phyloP scores from a whole-genome alignment of 2,797 vertebrate genomes.

The Tragelaphus oryx region DNA sequence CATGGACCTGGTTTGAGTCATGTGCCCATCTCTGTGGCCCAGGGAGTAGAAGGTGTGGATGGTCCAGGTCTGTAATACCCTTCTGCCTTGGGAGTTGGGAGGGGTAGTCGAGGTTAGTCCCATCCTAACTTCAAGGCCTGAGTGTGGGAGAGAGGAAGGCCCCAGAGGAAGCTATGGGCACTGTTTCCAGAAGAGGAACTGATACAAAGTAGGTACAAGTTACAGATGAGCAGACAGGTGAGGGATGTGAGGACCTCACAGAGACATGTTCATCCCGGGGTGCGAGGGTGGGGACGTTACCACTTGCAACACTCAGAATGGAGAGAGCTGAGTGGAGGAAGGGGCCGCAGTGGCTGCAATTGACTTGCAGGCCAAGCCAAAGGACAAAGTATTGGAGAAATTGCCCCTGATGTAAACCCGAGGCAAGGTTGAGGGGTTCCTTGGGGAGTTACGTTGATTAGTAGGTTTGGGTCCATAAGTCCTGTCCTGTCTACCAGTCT shows the following conservation, averaged over 20 bases:
- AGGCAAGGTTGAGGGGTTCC: neutral
- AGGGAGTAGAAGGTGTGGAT: neutral
- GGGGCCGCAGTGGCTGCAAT: too few relatives aligned
- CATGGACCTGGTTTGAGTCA: neutral
- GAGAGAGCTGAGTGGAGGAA: neutral
- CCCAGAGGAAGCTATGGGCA: neutral
- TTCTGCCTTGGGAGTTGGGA: neutral
- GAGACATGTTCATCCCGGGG: neutral
- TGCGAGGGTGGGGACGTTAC: rapidly evolving
- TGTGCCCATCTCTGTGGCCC: neutral
- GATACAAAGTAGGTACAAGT: neutral
- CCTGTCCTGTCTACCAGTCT: neutral
- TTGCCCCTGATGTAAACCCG: neutral
- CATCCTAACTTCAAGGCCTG: neutral
- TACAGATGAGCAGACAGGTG: neutral
- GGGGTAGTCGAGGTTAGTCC: neutral
- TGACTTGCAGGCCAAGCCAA: neutral
- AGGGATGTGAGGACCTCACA: neutral
- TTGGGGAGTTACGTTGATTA: neutral
- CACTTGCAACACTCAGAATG: neutral
- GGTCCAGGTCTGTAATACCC: neutral
- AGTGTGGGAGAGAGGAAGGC: neutral
- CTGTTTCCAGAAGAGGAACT: neutral
- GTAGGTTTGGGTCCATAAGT: neutral
- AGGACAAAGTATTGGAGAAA: neutral